phyloP scores from a whole-genome alignment of 2,113 vertebrate species.

The Paracanthobrama guichenoti region DNA sequence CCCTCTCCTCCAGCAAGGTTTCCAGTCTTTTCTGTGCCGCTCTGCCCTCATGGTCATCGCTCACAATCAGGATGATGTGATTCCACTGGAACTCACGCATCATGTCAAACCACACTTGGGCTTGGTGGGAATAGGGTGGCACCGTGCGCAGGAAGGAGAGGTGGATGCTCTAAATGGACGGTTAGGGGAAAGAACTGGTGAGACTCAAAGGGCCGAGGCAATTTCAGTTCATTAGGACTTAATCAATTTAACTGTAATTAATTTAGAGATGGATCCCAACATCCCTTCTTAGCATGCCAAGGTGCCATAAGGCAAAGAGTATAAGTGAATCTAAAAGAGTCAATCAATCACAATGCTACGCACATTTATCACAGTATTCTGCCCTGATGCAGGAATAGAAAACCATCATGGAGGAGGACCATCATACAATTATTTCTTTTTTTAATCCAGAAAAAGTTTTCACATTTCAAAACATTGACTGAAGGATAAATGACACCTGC shows the following conservation, averaged over 20 bases:
- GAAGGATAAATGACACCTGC: not conserved
- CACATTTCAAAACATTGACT: not conserved
- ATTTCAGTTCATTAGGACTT: slow-evolving; percentile 33
- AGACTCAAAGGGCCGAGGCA: slow-evolving; percentile 17
- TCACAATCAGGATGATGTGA: slow-evolving; percentile 96
- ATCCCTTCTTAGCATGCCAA: slow-evolving; percentile 10
- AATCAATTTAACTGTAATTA: slow-evolving; percentile 50
- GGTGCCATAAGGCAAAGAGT: not conserved
- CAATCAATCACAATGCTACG: not conserved
- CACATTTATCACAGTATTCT: not conserved
- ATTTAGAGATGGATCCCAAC: slow-evolving; percentile 18
- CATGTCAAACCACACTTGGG: slow-evolving; percentile 98
- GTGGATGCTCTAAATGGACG: slow-evolving; percentile 88
- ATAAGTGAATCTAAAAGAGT: not conserved
- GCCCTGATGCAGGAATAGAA: not conserved
- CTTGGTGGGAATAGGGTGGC: slow-evolving; percentile 97
- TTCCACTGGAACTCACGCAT: slow-evolving; percentile 99
- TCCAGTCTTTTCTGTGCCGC: slow-evolving; percentile 97
- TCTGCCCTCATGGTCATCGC: slow-evolving; percentile 95
- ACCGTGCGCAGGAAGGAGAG: slow-evolving; percentile 96
- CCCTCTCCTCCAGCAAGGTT: slow-evolving; percentile 94
- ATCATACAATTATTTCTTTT: not conserved
- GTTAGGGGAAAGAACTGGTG: not conserved
- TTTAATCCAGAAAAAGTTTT: not conserved
- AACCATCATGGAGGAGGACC: too few species aligned